Percentiles rank a stretch among this genome's conserved stretches.
These are phyloP conservation scores for Atractosteus spatula DNA, from an alignment of 2,113 vertebrate genomes.

Conservation along the genomic window DNA sequence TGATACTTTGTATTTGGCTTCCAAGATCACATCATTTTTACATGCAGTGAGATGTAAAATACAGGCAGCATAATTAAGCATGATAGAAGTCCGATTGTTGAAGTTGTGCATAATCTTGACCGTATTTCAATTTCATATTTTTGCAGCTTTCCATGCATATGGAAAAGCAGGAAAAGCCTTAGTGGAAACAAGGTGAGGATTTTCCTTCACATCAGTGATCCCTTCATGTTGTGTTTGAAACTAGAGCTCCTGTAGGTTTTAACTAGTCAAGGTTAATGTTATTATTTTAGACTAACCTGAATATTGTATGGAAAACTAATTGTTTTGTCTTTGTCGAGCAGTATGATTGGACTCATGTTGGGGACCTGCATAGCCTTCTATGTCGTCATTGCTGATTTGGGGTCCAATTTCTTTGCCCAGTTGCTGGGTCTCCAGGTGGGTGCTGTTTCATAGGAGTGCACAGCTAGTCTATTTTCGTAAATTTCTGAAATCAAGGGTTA, in stretches of 20 bases:
- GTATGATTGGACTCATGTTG: conserved; percentile 97
- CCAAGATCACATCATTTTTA: no score
- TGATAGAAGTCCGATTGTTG: no score
- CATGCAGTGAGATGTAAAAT: no score
- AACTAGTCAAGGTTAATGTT: no score
- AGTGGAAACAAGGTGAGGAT: conserved; percentile 87
- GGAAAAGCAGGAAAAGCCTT: conserved; percentile 90
- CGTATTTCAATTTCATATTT: neutral
- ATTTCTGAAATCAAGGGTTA: no score
- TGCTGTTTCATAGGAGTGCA: no score
- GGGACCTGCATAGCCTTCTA: conserved; percentile 97
- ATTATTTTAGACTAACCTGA: neutral
- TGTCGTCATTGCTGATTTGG: conserved; percentile 93
- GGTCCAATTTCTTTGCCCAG: conserved; percentile 90
- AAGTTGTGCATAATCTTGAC: no score
- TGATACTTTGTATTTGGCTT: no score
- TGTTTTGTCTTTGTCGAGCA: conserved; percentile 26
- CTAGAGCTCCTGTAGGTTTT: neutral
- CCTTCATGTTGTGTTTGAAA: neutral
- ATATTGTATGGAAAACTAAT: neutral
- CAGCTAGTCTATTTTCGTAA: no score
- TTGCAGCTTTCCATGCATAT: conserved; percentile 88
- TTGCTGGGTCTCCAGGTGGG: conserved; percentile 85
- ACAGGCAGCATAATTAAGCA: no score
- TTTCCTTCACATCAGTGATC: neutral